phyloP scores from a whole-genome alignment of 2,113 vertebrate species.

The Indicator indicator region DNA sequence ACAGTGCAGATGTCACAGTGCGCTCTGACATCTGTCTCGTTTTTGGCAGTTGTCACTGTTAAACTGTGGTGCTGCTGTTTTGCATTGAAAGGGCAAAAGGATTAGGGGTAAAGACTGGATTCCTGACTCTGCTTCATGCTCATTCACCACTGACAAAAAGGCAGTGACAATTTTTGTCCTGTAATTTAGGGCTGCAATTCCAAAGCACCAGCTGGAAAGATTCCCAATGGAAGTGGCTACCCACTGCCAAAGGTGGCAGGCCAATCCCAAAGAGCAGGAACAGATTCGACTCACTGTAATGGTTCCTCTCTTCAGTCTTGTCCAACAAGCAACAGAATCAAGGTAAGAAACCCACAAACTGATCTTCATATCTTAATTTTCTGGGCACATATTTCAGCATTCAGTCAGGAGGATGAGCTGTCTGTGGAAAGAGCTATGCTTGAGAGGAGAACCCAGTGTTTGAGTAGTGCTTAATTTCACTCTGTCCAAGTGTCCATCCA shows the following conservation, averaged over 20 bases:
- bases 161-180: not conserved
- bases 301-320: conserved; percentile 41
- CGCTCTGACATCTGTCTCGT: not conserved
- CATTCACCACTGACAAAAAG: not conserved
- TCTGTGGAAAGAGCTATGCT: not conserved
- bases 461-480: not conserved
- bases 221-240: conserved; percentile 58
- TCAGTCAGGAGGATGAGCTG: not conserved
- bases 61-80: not conserved
- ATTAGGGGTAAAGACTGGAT: not conserved
- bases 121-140: not conserved
- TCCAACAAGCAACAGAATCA: conserved; percentile 54
- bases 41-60: not conserved
- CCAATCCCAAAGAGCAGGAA: conserved; percentile 20
- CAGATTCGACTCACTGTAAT: conserved; percentile 36
- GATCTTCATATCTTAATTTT: not conserved
- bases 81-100: not conserved
- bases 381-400: not conserved
- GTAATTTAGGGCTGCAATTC: conserved; percentile 39
- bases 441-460: not conserved
- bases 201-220: conserved; percentile 29
- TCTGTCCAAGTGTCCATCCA: not conserved
- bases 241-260: not conserved
- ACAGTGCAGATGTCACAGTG: not conserved
- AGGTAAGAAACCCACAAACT: conserved; percentile 36